A percentile compares a stretch with the other conserved stretches of the same genome.
Conservation (phyloP, 2,797 vertebrate species). For the Melanotaenia maccullochi region DNA sequence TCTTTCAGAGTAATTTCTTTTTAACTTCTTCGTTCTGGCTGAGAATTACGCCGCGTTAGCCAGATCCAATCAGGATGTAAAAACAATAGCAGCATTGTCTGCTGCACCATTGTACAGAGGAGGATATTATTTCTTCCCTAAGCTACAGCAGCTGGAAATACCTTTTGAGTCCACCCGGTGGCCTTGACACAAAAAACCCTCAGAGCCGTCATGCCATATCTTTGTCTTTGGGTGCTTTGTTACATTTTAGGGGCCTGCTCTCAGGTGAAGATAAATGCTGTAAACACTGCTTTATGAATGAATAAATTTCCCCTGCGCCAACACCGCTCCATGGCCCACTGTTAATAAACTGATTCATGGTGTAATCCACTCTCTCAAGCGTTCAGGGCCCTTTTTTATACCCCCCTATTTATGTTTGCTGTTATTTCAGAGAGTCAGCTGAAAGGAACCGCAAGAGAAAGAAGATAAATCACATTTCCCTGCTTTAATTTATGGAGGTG, state of each 20-base stretch:
- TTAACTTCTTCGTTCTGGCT: constrained; percentile 34
- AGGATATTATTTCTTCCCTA: constrained; percentile 45
- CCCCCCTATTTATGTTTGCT: constrained; percentile 81
- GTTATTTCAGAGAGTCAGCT: constrained; percentile 83
- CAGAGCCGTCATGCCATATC: constrained; percentile 70
- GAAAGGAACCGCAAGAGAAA: constrained; percentile 72
- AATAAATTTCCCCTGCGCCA: constrained; percentile 74
- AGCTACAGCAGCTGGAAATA: constrained; percentile 45
- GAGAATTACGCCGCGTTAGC: constrained; percentile 36
- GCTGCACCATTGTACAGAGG: constrained; percentile 33
- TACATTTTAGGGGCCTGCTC: constrained; percentile 75
- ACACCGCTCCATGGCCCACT: constrained; percentile 59
- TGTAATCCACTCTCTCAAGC: constrained; percentile 78
- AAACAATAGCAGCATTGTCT: constrained; percentile 57
- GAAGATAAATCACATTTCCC: constrained; percentile 79
- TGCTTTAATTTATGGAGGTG: constrained; percentile 77
- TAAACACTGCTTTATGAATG: constrained; percentile 83
- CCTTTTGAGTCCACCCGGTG: constrained; percentile 40
- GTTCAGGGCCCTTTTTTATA: constrained; percentile 73
- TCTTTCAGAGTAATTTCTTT: constrained; percentile 23
- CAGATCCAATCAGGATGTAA: constrained; percentile 56
- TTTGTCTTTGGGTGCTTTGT: constrained; percentile 75
- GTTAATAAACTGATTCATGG: constrained; percentile 85
- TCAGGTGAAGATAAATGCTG: constrained; percentile 80
- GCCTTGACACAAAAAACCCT: constrained; percentile 64